Percentiles rank a stretch among this genome's conserved stretches.
Evolutionary conservation across 2,113 vertebrate genomes (phyloP).

Genomic region (Spilogale gracilis): DNA sequence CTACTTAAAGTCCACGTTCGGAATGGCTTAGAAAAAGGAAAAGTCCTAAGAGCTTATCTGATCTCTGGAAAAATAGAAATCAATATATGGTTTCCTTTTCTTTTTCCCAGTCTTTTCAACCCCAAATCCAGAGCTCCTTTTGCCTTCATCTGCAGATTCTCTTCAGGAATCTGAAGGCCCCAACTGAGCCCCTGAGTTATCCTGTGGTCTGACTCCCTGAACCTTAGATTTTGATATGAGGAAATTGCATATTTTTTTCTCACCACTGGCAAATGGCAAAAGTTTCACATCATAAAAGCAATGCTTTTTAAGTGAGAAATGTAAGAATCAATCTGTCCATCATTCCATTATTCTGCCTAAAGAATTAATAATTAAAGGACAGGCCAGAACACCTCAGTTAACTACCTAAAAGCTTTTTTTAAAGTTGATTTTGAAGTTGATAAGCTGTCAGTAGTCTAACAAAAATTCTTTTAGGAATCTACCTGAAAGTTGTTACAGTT

Average conservation of each 20-base stretch:
- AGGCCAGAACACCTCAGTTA: slow-evolving; percentile 22
- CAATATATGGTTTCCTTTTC: background rate
- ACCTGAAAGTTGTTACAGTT: slow-evolving; percentile 9
- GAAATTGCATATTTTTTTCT: slow-evolving; percentile 25
- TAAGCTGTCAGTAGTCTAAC: background rate
- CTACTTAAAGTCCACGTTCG: background rate
- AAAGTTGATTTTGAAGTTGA: background rate
- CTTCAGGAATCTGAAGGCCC: background rate
- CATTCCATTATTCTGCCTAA: slow-evolving; percentile 43
- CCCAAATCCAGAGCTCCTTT: background rate
- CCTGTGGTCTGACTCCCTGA: background rate
- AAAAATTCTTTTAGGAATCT: slow-evolving; percentile 40
- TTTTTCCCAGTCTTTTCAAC: background rate
- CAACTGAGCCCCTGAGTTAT: background rate
- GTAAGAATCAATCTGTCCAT: slow-evolving; percentile 44
- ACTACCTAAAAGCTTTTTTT: background rate
- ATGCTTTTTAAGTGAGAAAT: slow-evolving; percentile 56
- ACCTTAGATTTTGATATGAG: slow-evolving; percentile 20
- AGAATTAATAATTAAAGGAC: slow-evolving; percentile 60
- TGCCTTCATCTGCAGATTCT: background rate
- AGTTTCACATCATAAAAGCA: slow-evolving; percentile 44
- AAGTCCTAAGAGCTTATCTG: background rate
- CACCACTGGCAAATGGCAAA: slow-evolving; percentile 34
- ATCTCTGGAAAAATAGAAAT: background rate
- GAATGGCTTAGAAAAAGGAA: background rate